Evolutionary conservation across 2,888 invertebrate species (phyloP).

Genomic region (Cephonodes hylas): DNA sequence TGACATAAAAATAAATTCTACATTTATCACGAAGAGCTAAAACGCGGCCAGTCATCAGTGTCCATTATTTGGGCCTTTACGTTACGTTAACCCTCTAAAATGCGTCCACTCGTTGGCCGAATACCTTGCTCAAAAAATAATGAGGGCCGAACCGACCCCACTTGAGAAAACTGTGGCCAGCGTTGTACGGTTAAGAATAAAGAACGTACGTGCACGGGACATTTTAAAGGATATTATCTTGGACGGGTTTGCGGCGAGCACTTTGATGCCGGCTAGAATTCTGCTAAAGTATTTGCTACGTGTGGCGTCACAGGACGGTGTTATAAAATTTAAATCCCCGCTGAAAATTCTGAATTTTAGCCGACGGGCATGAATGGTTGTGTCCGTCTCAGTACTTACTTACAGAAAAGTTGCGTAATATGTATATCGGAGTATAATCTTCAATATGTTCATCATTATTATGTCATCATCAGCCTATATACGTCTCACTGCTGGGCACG

Average conservation of each 20-base stretch:
- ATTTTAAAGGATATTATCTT: constrained; percentile 57
- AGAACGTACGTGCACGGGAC: constrained; percentile 53
- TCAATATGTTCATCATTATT: too few relatives aligned
- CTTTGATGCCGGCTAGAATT: not conserved
- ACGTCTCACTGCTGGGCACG: too few relatives aligned
- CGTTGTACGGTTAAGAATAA: constrained; percentile 39
- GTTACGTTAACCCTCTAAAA: constrained; percentile 13
- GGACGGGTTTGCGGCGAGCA: constrained; percentile 13
- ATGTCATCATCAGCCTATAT: too few relatives aligned
- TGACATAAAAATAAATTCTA: constrained; percentile 6
- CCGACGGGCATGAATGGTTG: too few relatives aligned
- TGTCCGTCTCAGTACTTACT: too few relatives aligned
- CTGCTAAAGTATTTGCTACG: not conserved
- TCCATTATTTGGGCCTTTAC: constrained; percentile 13
- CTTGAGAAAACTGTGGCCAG: constrained; percentile 45
- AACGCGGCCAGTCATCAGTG: constrained; percentile 13
- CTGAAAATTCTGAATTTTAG: too few relatives aligned
- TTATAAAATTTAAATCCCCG: constrained; percentile 12
- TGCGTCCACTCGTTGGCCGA: constrained; percentile 37
- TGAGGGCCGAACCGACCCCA: constrained; percentile 58
- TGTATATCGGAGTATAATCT: too few relatives aligned
- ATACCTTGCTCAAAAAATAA: constrained; percentile 62
- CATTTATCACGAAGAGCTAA: constrained; percentile 13
- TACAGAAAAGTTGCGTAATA: too few relatives aligned
- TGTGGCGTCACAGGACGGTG: not conserved